Base-by-base conservation (phyloP, 2,797 vertebrate species). In the Sebastiscus albofasciatus region DNA sequence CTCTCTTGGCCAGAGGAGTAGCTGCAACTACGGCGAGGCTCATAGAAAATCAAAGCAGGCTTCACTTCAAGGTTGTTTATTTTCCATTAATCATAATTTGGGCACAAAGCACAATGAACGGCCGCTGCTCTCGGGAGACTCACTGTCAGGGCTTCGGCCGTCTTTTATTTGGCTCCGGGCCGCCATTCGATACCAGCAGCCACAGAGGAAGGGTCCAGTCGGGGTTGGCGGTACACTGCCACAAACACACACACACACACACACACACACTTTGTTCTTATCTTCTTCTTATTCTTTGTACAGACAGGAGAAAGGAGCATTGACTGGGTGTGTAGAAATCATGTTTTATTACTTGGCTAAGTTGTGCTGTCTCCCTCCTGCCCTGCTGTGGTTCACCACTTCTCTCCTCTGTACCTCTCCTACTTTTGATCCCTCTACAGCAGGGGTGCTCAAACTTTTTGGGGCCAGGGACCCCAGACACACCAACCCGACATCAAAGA, bases 21-120 rank as follows among this genome's bases (percentile, higher is more conserved):
- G 59, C 33, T 59, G 67, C 82, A 55, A 59, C 86, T 69, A 64
- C n/a, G 75, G 80, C 59, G 55, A 72, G 56, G 65, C 77, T 79
- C 79, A 77, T 36, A 61, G 71, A 92, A 90, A 94, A 93, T 93
- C 89, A 92, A 90, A 89, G 75, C 77, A n/a, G 58, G 58, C 78
- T 84, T 72, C 74, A 88, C 79, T 83, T 92, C 81, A 92, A 92
- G 85, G 81, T 88, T 93, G 91, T 94, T 94, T 91, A 83, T 89
- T 91, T 94, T 89, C 86, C 90, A 91, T 95, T 92, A 85, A 93
- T 94, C 92, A 91, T 92, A 89, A 94, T 94, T 94, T 85, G 80
- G 90, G 75, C 71, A 84, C 81, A 85, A 87, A 90, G 80, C 77
- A 88, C 82, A 89, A 86, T 89, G 86, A 90, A 90, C 81, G 77